Percentiles rank a stretch among this genome's conserved stretches.
These are phyloP conservation scores for Epistrophe eligans DNA, from an alignment of 2,888 invertebrate species.

Conservation along the genomic window DNA sequence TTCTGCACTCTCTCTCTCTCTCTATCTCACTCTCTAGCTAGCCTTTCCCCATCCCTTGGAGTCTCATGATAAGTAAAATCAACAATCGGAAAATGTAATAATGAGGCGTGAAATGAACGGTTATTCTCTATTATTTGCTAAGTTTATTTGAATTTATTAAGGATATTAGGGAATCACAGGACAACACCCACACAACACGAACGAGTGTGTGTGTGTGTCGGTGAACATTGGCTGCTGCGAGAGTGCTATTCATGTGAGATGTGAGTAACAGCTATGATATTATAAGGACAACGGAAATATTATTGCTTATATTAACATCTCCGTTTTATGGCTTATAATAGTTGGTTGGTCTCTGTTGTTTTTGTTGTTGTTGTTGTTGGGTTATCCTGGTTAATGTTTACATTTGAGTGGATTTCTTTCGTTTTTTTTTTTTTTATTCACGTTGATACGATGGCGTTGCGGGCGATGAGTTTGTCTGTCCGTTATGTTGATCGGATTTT, in stretches of 20 bases:
- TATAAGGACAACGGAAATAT: slow-evolving; percentile 71
- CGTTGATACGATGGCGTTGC: background rate
- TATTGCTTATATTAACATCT: slow-evolving; percentile 74
- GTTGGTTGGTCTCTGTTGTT: no score
- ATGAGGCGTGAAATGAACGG: slow-evolving; percentile 76
- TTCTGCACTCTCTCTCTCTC: background rate
- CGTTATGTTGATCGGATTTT: slow-evolving; percentile 59
- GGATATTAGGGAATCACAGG: slow-evolving; percentile 73
- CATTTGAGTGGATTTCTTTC: slow-evolving; percentile 60
- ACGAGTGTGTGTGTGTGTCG: slow-evolving; percentile 5
- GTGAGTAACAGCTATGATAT: slow-evolving; percentile 49
- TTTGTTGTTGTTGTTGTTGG: slow-evolving; percentile 1
- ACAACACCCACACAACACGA: slow-evolving; percentile 9
- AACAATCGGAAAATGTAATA: slow-evolving; percentile 76
- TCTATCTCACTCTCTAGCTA: no score
- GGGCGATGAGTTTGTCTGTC: slow-evolving; percentile 33
- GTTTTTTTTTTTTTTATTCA: background rate
- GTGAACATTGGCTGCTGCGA: slow-evolving; percentile 18
- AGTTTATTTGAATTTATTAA: slow-evolving; percentile 76
- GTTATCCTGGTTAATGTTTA: slow-evolving; percentile 43
- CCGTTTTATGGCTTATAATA: slow-evolving; percentile 52
- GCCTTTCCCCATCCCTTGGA: slow-evolving; percentile 51
- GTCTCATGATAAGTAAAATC: slow-evolving; percentile 76
- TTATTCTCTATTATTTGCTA: slow-evolving; percentile 76
- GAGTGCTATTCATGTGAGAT: slow-evolving; percentile 31